Conservation (phyloP, 2,797 vertebrate species). For the Adelosebastes latens region DNA sequence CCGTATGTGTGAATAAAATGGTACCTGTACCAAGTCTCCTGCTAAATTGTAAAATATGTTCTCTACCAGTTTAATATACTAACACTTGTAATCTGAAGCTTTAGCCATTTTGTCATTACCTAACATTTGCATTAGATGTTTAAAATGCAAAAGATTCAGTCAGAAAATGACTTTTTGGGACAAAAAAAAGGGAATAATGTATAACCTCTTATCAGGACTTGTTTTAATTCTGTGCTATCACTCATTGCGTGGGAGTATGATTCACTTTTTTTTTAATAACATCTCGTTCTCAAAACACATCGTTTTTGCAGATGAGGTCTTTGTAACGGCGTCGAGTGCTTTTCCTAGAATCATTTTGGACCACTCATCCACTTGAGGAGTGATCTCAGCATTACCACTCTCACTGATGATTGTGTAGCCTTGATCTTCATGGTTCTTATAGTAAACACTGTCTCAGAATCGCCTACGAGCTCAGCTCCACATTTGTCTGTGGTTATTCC, state of each 20-base stretch:
- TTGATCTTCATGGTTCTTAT: constrained; percentile 45
- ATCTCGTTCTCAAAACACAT: constrained; percentile 57
- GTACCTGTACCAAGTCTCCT: neutral
- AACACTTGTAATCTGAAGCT: constrained; percentile 13
- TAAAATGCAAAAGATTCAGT: constrained; percentile 26
- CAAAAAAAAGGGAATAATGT: neutral
- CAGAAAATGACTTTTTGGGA: constrained; percentile 16
- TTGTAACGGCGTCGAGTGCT: constrained; percentile 25
- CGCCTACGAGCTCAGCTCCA: constrained; percentile 24
- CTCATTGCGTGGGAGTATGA: constrained; percentile 45
- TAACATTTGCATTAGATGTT: constrained; percentile 14
- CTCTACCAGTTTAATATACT: neutral
- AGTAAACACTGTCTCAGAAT: constrained; percentile 44
- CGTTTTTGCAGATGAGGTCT: constrained; percentile 47
- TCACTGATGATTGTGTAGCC: constrained; percentile 50
- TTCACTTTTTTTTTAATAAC: constrained; percentile 29
- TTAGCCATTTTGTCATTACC: constrained; percentile 10
- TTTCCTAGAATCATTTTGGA: constrained; percentile 39
- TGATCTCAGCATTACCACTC: too few species aligned
- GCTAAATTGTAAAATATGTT: constrained; percentile 11
- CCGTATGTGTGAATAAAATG: neutral
- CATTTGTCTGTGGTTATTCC: constrained; percentile 13
- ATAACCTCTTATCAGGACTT: constrained; percentile 41
- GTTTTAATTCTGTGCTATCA: constrained; percentile 50
- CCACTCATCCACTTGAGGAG: constrained; percentile 68